Conservation (phyloP, 1,140 invertebrate genomes). For the Capitella teleta region DNA sequence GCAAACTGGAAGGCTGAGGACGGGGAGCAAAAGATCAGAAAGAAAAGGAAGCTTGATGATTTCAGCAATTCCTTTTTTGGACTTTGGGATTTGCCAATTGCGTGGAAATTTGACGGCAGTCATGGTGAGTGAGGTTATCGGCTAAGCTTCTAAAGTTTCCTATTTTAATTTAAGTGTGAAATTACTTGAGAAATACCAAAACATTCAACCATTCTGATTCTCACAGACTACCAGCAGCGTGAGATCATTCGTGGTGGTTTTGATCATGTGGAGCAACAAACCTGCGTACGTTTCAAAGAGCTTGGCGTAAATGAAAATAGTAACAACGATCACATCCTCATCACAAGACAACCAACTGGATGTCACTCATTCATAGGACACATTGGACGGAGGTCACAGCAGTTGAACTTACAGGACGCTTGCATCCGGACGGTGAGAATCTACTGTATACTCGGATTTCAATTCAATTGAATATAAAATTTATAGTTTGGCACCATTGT, state of each 20-base stretch:
- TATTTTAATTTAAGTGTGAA: no score
- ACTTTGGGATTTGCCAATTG: neutral
- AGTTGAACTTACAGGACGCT: neutral
- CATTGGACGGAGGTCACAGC: neutral
- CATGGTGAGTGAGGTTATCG: neutral
- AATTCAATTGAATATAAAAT: neutral
- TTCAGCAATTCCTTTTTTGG: constrained; percentile 16
- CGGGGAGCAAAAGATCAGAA: neutral
- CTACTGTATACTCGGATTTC: neutral
- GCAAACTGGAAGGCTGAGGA: neutral
- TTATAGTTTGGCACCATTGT: constrained; percentile 11
- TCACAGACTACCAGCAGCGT: no score
- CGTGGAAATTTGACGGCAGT: constrained; percentile 4
- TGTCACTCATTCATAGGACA: neutral
- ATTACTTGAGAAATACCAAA: no score
- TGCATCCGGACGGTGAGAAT: neutral
- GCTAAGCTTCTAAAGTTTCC: no score
- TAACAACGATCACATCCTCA: no score
- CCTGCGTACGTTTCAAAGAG: no score
- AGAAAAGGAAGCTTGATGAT: neutral
- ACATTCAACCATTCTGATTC: no score
- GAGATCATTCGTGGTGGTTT: no score
- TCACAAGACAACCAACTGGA: no score
- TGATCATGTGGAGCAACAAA: no score
- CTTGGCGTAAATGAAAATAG: no score